A percentile compares a stretch with the other conserved stretches of the same genome.
phyloP scores from a whole-genome alignment of 2,797 vertebrate genomes.

The Myioborus miniatus region DNA sequence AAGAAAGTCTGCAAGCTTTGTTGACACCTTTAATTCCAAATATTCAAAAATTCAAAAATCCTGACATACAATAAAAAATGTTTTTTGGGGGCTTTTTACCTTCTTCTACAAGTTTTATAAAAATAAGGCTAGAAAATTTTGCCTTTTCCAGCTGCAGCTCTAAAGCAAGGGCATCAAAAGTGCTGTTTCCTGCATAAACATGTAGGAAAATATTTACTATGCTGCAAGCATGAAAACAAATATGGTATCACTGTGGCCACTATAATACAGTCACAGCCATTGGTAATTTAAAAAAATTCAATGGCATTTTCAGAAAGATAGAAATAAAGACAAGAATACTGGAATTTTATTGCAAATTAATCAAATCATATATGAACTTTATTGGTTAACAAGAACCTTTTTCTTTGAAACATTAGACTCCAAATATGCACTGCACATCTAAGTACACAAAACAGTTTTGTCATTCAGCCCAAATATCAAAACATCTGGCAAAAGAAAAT shows the following conservation, averaged over 20 bases:
- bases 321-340: background rate
- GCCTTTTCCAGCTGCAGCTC: background rate
- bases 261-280: background rate
- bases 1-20: background rate
- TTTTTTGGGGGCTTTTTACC: background rate
- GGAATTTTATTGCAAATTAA: background rate
- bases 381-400: background rate
- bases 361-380: background rate
- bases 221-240: background rate
- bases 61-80: fast-evolving
- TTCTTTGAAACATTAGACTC: background rate
- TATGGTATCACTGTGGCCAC: background rate
- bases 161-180: background rate
- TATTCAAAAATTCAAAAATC: background rate
- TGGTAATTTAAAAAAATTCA: background rate
- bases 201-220: background rate
- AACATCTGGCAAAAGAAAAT: conserved; percentile 51
- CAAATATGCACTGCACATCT: background rate
- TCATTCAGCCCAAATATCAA: conserved; percentile 1
- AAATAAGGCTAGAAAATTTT: background rate
- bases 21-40: background rate
- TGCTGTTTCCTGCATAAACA: background rate
- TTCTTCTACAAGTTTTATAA: background rate
- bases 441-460: background rate
- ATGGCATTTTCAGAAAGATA: background rate